Conservation (phyloP, 1,140 invertebrate species). For the Coptotermes formosanus region DNA sequence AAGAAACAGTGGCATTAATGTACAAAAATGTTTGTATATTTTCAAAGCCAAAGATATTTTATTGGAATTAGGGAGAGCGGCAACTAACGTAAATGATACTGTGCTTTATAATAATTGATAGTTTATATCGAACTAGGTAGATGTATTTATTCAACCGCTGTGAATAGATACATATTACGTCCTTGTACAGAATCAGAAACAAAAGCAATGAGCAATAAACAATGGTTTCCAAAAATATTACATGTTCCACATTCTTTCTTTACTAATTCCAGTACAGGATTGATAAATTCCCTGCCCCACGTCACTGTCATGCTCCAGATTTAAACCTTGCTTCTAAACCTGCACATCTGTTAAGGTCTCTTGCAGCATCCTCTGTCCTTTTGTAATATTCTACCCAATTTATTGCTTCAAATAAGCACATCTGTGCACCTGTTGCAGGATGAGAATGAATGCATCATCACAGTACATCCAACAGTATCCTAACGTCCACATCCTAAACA, state of each 20-base stretch:
- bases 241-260: neutral
- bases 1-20: constrained; percentile 36
- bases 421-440: too few species aligned
- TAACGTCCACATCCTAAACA: too few species aligned
- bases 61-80: constrained; percentile 35
- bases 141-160: constrained; percentile 36
- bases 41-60: constrained; percentile 39
- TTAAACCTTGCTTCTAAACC: too few species aligned
- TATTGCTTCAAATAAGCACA: too few species aligned
- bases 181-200: constrained; percentile 35
- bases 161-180: constrained; percentile 36
- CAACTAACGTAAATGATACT: constrained; percentile 33
- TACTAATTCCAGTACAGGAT: neutral
- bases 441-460: too few species aligned
- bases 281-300: neutral
- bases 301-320: too few species aligned
- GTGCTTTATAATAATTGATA: constrained; percentile 36
- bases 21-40: constrained; percentile 38
- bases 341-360: too few species aligned
- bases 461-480: too few species aligned
- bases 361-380: too few species aligned
- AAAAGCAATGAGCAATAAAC: constrained; percentile 36
- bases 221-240: constrained; percentile 34
- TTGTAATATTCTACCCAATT: too few species aligned
- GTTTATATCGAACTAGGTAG: constrained; percentile 35